Base-by-base conservation (phyloP, 2,113 vertebrate genomes). In the Chaenocephalus aceratus region DNA sequence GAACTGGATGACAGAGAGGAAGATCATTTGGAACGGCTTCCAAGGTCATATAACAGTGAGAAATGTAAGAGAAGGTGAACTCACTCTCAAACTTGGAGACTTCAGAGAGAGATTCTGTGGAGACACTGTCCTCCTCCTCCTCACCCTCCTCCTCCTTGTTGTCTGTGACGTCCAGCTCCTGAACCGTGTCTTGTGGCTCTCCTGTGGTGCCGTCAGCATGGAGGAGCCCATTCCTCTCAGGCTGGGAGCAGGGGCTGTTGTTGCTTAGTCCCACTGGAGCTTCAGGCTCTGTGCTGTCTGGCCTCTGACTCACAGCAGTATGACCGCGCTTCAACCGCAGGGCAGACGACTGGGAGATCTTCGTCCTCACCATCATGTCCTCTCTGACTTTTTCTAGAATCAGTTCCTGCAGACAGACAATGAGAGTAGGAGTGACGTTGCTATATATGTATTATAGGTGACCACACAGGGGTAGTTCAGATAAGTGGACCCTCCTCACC, bases 61-160 rank as follows among this genome's bases (percentile, higher is more conserved):
- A 14, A 26, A 9, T 3, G n/a, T 21, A 0, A 53, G 16, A 53
- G 26, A 72, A 30, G 10, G 12, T 10, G 2, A 56, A 71, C 96
- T 91, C 84, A 97, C 97, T 95, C 93, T 98, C 96, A 85, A 98
- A 97, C 74, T 95, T 96, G 0, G 93, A 94, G 15, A 93, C 75
- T 57, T 94, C 93, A 79, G 90, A 30, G 2, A 82, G 34, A 1
- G 81, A 67, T 44, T 83, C 77, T 68, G 89, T 80, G 44, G 87
- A 93, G 14, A 83, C 18, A 0, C 74, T 79, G 2, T 44, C 73
- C 6, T 90, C 79, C 18, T 90, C 79, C 18, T 70, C 84, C 0
- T 26, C 67, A 10, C 87, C 77, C 1, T 44, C 71, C 23, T 71
- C 83, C 0, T 23, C 62, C 14, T 0, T 72, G 4, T 44, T 45